A percentile compares a stretch with the other conserved stretches of the same genome.
Conservation (phyloP, 1,140 invertebrate genomes). For the Nasonia giraulti region DNA sequence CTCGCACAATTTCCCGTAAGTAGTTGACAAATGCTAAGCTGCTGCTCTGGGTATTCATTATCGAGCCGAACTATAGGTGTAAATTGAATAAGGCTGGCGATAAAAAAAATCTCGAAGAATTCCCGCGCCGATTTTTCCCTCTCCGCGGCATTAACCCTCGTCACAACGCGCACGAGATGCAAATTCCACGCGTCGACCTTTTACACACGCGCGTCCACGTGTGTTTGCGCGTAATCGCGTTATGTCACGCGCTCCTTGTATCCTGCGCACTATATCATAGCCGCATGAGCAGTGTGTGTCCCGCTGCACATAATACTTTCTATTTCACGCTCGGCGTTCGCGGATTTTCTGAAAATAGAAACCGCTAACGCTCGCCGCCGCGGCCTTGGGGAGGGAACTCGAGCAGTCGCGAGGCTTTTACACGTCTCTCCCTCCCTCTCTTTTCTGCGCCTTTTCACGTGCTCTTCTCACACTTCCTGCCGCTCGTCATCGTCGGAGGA, state of each 20-base stretch:
- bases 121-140: neutral
- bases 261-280: neutral
- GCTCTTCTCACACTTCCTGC: slow-evolving; percentile 26
- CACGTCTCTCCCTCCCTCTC: neutral
- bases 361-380: neutral
- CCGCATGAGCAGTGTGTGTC: slow-evolving; percentile 2
- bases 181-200: slow-evolving; percentile 30
- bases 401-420: neutral
- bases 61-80: no score
- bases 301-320: slow-evolving; percentile 46
- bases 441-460: neutral
- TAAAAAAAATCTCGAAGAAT: neutral
- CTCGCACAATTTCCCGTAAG: neutral
- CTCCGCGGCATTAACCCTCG: neutral
- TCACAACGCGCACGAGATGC: neutral
- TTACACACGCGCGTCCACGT: slow-evolving; percentile 26
- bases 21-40: slow-evolving; percentile 2
- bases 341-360: slow-evolving; percentile 53
- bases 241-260: slow-evolving; percentile 37
- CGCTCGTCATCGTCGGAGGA: no score
- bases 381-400: slow-evolving; percentile 41
- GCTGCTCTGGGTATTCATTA: no score
- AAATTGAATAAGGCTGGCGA: neutral
- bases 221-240: slow-evolving; percentile 39
- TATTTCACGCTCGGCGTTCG: slow-evolving; percentile 44